Evolutionary conservation across 1,140 invertebrate species (phyloP).

Genomic region (Temnothorax curvispinosus): DNA sequence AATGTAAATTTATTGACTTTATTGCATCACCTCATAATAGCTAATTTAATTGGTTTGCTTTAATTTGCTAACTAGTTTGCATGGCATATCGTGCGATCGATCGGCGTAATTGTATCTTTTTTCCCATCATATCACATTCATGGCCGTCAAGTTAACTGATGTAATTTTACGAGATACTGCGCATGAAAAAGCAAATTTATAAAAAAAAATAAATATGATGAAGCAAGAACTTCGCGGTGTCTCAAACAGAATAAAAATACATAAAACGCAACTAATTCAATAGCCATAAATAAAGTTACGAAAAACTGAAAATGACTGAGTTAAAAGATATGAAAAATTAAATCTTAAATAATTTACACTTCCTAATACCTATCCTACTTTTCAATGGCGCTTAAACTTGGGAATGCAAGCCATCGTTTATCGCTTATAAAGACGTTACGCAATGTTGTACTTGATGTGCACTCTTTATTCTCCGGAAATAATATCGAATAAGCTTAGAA

Average conservation of each 20-base stretch:
- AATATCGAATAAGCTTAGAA: not conserved
- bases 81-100: not conserved
- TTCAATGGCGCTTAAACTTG: slow-evolving; percentile 1
- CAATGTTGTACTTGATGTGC: not conserved
- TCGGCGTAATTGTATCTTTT: slow-evolving; percentile 6
- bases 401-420: not conserved
- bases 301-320: no score
- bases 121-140: slow-evolving; percentile 31
- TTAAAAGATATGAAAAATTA: no score
- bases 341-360: not conserved
- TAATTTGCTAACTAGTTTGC: not conserved
- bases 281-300: no score
- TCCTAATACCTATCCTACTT: not conserved
- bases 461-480: not conserved
- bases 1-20: slow-evolving; percentile 16
- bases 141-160: not conserved
- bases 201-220: not conserved
- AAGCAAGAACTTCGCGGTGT: not conserved
- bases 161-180: slow-evolving; percentile 16
- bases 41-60: not conserved
- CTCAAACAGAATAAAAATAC: not conserved
- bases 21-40: slow-evolving; percentile 9
- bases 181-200: slow-evolving; percentile 24
- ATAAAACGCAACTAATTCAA: not conserved
- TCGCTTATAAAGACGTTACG: not conserved